Conservation (phyloP, 1,140 invertebrate genomes). For the Heliconius melpomene region DNA sequence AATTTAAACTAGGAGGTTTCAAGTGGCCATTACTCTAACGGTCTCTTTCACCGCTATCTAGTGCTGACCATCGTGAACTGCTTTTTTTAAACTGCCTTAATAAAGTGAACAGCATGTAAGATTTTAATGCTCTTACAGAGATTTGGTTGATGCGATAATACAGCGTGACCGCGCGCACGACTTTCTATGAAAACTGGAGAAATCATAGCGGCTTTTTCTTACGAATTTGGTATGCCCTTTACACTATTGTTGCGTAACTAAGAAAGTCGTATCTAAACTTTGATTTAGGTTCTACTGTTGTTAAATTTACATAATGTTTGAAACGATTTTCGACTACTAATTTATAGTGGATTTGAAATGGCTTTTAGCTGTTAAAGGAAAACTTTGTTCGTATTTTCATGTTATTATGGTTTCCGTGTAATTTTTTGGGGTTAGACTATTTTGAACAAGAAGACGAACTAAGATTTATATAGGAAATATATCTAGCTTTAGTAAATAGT, state of each 20-base stretch:
- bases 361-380: background rate
- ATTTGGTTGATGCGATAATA: conserved; percentile 76
- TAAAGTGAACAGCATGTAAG: conserved; percentile 75
- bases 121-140: conserved; percentile 75
- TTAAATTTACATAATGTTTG: conserved; percentile 32
- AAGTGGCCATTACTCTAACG: conserved; percentile 73
- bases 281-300: conserved; percentile 29
- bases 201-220: conserved; percentile 51
- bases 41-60: conserved; percentile 78
- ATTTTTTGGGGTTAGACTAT: too few relatives aligned
- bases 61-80: conserved; percentile 71
- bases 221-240: conserved; percentile 59
- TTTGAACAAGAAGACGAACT: too few relatives aligned
- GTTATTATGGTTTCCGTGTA: too few relatives aligned
- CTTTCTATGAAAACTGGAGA: conserved; percentile 71
- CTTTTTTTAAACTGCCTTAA: conserved; percentile 74
- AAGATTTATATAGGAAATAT: too few relatives aligned
- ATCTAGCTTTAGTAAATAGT: too few relatives aligned
- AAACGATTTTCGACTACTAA: conserved; percentile 25
- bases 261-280: conserved; percentile 30
- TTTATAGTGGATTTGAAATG: background rate
- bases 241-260: conserved; percentile 36
- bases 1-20: conserved; percentile 45
- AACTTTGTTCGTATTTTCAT: background rate
- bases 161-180: conserved; percentile 71